phyloP scores from a whole-genome alignment of 2,888 invertebrate genomes.

The Sacculina carcini region DNA sequence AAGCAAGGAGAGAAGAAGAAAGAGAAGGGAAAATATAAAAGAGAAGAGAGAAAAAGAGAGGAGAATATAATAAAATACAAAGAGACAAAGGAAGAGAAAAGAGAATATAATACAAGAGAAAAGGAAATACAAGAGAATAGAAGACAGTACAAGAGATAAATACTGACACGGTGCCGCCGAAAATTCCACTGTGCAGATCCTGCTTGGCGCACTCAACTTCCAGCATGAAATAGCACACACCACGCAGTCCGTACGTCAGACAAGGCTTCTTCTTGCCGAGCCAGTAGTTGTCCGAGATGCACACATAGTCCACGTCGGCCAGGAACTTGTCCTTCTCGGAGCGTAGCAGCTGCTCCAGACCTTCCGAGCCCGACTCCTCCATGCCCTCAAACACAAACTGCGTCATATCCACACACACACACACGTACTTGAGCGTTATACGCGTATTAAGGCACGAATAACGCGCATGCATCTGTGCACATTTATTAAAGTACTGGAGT shows the following conservation, averaged over 20 bases:
- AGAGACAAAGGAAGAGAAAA: too few relatives aligned
- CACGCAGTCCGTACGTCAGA: constrained; percentile 82
- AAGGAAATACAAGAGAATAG: too few relatives aligned
- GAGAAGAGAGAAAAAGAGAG: too few relatives aligned
- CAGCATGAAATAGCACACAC: constrained; percentile 66
- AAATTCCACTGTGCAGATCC: constrained; percentile 87
- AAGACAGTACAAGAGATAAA: background rate
- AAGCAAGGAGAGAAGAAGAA: too few relatives aligned
- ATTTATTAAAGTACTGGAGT: too few relatives aligned
- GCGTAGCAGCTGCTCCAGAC: constrained; percentile 59
- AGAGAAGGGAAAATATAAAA: too few relatives aligned
- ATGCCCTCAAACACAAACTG: constrained; percentile 87
- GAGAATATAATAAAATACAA: too few relatives aligned
- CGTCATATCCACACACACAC: background rate
- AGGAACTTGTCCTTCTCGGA: constrained; percentile 46
- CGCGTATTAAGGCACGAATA: background rate
- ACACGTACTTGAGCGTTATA: background rate
- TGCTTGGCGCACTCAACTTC: constrained; percentile 59
- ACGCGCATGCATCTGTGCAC: too few relatives aligned
- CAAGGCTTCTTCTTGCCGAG: constrained; percentile 88
- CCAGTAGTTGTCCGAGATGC: constrained; percentile 98
- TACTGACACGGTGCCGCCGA: constrained; percentile 69
- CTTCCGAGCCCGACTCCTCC: constrained; percentile 93
- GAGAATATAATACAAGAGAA: too few relatives aligned
- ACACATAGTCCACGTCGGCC: constrained; percentile 60